Conservation (phyloP, 1,140 invertebrate genomes). For the Pollicipes pollicipes region DNA sequence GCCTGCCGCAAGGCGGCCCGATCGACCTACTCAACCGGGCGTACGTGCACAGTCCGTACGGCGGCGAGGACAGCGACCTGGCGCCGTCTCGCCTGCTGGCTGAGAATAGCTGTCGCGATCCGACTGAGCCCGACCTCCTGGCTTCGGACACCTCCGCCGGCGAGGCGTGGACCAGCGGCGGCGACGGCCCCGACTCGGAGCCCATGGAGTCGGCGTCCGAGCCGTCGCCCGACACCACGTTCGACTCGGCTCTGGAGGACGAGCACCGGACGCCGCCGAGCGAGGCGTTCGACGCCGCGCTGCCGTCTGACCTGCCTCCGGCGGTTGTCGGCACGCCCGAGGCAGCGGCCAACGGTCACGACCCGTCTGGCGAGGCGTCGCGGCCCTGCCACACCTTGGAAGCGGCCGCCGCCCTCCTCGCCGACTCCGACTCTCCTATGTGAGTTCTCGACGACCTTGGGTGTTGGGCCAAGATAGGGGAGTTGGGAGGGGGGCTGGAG, state of each 20-base stretch:
- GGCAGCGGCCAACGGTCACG: not conserved
- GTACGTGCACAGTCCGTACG: too few species aligned
- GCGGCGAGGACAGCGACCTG: not conserved
- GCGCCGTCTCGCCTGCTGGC: not conserved
- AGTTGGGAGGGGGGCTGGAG: too few species aligned
- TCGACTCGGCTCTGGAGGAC: not conserved
- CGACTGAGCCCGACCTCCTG: not conserved
- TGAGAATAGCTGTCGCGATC: too few species aligned
- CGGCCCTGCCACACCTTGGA: not conserved
- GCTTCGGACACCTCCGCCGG: not conserved
- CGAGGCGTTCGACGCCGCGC: not conserved
- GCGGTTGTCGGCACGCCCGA: too few species aligned
- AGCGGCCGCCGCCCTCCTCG: not conserved
- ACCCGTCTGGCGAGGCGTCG: too few species aligned
- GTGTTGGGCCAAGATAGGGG: too few species aligned
- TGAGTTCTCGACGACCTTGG: too few species aligned
- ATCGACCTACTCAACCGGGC: not conserved
- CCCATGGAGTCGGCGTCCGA: not conserved
- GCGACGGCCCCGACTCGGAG: not conserved
- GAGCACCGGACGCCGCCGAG: not conserved
- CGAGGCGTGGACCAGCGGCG: not conserved
- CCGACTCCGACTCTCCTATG: not conserved
- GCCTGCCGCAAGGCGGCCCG: too few species aligned
- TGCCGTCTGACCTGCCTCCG: not conserved
- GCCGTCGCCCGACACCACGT: not conserved